Conservation (phyloP, 2,113 vertebrate genomes). For the Elachura formosa region DNA sequence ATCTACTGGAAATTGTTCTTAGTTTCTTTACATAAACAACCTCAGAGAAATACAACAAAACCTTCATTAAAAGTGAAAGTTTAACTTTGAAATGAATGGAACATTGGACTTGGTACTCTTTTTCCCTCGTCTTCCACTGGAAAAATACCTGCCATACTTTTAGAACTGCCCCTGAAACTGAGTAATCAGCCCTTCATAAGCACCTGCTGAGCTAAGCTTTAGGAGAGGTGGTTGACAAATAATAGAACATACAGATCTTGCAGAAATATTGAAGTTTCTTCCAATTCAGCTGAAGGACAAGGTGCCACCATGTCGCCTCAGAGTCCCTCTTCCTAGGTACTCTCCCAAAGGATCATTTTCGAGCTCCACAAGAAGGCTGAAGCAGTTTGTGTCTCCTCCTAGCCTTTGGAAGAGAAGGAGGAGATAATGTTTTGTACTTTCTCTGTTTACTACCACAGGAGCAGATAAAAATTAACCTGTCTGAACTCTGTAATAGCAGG, state of each 20-base stretch:
- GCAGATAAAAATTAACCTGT: constrained; percentile 21
- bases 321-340: background rate
- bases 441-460: background rate
- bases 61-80: background rate
- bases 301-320: background rate
- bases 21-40: background rate
- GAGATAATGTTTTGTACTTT: background rate
- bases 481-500: background rate
- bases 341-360: background rate
- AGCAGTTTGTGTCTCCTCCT: background rate
- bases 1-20: background rate
- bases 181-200: background rate
- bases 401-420: background rate
- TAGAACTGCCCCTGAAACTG: background rate
- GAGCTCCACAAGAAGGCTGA: background rate
- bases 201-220: background rate
- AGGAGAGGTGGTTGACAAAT: background rate
- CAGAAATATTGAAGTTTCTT: background rate
- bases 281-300: background rate
- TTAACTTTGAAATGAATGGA: background rate
- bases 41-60: background rate
- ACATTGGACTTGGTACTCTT: background rate
- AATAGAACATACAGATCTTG: background rate
- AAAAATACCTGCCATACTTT: background rate
- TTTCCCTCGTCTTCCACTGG: rapidly evolving